These are phyloP conservation scores for Trichonephila clavata DNA, from an alignment of 1,140 invertebrate genomes.

Conservation along the genomic window DNA sequence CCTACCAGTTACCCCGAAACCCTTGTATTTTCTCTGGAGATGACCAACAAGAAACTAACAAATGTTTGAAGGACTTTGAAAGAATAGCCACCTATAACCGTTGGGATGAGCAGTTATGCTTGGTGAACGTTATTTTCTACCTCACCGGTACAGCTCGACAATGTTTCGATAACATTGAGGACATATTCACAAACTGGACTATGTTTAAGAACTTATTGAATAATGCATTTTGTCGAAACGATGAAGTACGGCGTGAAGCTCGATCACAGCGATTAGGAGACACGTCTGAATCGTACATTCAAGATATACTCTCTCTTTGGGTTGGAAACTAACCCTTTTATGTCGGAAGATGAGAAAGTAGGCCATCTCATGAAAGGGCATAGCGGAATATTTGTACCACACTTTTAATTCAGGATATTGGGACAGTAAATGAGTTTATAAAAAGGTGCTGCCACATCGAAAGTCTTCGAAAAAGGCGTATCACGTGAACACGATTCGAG, in stretches of 20 bases:
- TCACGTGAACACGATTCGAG: background rate
- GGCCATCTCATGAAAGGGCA: constrained; percentile 13
- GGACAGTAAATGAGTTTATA: background rate
- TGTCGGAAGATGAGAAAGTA: constrained; percentile 25
- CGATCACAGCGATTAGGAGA: background rate
- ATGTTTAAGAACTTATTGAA: background rate
- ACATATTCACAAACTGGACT: too few species aligned
- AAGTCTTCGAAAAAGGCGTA: constrained; percentile 30
- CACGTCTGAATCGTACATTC: background rate
- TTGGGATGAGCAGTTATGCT: background rate
- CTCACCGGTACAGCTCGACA: background rate
- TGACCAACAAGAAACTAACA: constrained; percentile 29
- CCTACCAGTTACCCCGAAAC: too few species aligned
- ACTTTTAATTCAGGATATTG: background rate
- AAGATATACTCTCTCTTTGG: background rate
- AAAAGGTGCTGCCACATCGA: background rate
- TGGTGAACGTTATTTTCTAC: constrained; percentile 1
- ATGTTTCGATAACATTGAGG: too few species aligned
- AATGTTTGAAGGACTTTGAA: constrained; percentile 35
- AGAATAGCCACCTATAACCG: background rate
- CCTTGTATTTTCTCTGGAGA: background rate
- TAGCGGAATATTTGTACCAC: background rate
- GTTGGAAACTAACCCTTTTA: background rate
- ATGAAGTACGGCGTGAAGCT: background rate
- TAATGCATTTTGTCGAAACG: background rate